Base-by-base conservation (phyloP, 1,140 invertebrate genomes). In the Drosophila nigrodunni region DNA sequence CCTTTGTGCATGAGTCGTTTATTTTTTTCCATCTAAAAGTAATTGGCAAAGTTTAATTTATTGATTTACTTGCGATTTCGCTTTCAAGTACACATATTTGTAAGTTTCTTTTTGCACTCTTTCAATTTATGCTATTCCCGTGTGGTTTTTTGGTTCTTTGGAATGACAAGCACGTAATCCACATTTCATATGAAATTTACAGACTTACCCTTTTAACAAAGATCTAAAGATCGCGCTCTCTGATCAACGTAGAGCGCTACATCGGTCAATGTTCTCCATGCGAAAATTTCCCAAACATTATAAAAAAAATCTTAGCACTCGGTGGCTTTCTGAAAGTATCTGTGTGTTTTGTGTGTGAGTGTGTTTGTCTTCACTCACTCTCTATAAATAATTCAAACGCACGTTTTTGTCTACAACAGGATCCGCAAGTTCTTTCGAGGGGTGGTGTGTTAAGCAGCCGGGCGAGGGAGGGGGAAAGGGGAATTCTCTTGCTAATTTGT, bases 321-420 rank as follows among this genome's bases (percentile, higher is more conserved):
- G 41, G 2, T 46, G 25, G 46, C 55, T 4, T 25, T 49, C 3
- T 49, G 37, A 6, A 49, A 37, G 52, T 47, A 21, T 67, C 3
- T 30, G 25, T 30, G 25, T 5, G 25, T 21, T 21, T 21, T 30
- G 25, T 30, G 25, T 30, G 25, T 5, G 25, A 2, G 25, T 30
- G 25, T 30, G 25, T 30, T 30, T 44, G 59, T 54, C 49, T 65
- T n/a, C 25, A 37, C 47, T 71, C 73, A 87, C 72, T 80, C 66
- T 80, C 80, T 80, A 88, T 87, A 89, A 87, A 88, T 87, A 87
- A 80, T 73, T 72, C 67, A 74, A 77, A 62, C 67, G 69, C 65
- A 70, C 57, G 60, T 74, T 70, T 74, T 70, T 81, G 67, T 70
- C 72, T 59, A 80, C 73, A 87, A 87, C 80, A 87, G 83, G 80